A percentile compares a stretch with the other conserved stretches of the same genome.
These are phyloP conservation scores for Stegana nigrithorax DNA, from an alignment of 2,888 invertebrate genomes.

Conservation along the genomic window DNA sequence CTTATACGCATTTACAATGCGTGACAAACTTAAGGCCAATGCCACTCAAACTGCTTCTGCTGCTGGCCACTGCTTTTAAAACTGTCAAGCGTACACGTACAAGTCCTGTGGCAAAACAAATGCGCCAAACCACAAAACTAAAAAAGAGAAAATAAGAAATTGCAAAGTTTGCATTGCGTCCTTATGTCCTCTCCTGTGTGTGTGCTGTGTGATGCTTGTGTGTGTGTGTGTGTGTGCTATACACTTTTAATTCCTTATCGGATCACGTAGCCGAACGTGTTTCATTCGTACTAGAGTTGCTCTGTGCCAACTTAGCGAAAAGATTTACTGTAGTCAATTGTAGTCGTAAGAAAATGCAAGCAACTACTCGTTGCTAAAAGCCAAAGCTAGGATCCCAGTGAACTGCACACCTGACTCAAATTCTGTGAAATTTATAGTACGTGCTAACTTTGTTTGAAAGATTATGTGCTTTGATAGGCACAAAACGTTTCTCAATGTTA, in stretches of 20 bases:
- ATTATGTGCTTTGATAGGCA: slow-evolving; percentile 7
- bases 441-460: slow-evolving; percentile 12
- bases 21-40: too few relatives aligned
- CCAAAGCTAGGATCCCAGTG: not conserved
- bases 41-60: not conserved
- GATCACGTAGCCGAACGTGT: slow-evolving; percentile 52
- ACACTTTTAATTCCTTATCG: slow-evolving; percentile 49
- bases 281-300: slow-evolving; percentile 22
- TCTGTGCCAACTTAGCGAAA: slow-evolving; percentile 1
- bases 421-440: slow-evolving; percentile 4
- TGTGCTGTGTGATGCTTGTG: not conserved
- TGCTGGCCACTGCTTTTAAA: not conserved
- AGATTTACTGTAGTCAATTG: slow-evolving; percentile 15
- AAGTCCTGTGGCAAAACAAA: not conserved
- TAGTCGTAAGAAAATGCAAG: slow-evolving; percentile 8
- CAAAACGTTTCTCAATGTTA: not conserved
- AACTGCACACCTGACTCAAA: not conserved
- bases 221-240: slow-evolving; percentile 1
- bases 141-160: not conserved
- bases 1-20: too few relatives aligned
- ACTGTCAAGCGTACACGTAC: not conserved
- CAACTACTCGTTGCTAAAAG: not conserved
- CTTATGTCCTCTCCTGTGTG: not conserved
- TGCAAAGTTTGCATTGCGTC: slow-evolving; percentile 1
- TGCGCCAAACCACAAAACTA: slow-evolving; percentile 1